A percentile compares a stretch with the other conserved stretches of the same genome.
phyloP scores from a whole-genome alignment of 2,113 vertebrate genomes.

The Bubalus kerabau region DNA sequence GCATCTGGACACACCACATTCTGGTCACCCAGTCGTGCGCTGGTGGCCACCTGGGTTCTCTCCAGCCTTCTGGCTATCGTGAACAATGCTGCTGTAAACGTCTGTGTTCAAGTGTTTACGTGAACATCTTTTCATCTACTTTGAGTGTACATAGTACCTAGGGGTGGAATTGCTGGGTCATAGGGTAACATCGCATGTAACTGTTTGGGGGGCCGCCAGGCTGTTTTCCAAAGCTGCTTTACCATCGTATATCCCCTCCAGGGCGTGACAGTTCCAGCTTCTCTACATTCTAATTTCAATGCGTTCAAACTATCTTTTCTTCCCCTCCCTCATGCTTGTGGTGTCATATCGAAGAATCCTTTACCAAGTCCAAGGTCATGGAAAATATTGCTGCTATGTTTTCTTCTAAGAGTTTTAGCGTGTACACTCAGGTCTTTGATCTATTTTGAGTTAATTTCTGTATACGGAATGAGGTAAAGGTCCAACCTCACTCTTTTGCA shows the following conservation, averaged over 20 bases:
- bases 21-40: neutral
- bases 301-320: neutral
- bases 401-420: neutral
- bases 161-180: neutral
- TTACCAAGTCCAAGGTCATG: neutral
- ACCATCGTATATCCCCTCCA: neutral
- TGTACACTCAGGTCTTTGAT: neutral
- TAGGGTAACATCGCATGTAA: neutral
- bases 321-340: neutral
- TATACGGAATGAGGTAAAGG: rapidly evolving
- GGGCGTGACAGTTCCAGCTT: neutral
- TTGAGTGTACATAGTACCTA: neutral
- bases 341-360: neutral
- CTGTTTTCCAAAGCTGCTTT: neutral
- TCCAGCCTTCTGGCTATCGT: neutral
- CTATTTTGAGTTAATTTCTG: neutral
- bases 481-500: neutral
- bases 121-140: neutral
- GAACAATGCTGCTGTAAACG: neutral
- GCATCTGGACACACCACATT: neutral
- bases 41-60: neutral
- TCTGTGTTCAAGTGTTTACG: neutral
- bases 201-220: neutral
- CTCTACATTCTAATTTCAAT: neutral
- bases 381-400: neutral